Base-by-base conservation (phyloP, 2,113 vertebrate species). In the Mungos mungo region DNA sequence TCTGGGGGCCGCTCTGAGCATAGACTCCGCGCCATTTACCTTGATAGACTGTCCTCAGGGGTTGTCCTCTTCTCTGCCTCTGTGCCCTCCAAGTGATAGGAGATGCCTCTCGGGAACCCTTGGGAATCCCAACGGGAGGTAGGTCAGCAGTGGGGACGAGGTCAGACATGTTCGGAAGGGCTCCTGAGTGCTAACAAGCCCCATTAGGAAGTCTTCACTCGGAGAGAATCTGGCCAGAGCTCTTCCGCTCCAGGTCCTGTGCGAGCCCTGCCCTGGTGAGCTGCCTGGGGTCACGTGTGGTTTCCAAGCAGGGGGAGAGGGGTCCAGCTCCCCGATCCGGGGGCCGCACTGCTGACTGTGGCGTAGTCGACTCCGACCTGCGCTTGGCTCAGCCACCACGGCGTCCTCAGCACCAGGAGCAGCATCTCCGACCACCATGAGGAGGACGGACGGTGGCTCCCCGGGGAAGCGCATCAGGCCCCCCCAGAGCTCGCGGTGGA, bases 331-430 rank as follows among this genome's bases (percentile, higher is more conserved):
- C 52, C 25, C 2, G 27, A 16, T 10, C 2, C 65, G 3, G 21
- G 63, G 47, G 52, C 57, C 7, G 1, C 9, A 3, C 4, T 12
- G 50, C 9, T 21, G 2, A 0, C 38, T 1, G 4, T 1, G 15
- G 31, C 82, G 74, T 33, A 13, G 29, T 14, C 8, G 25, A 11
- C 45, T 35, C 33, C 10, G 5, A 18, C 14, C 16, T 27, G 33
- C 2, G 38, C 2, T 60, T 9, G 2, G 5, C 3, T 10, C 6
- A 8, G 63, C 12, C 4, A 19, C 27, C 4, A 0, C 9, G 68
- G 29, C 7, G 8, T 41, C 23, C 50, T 68, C 23, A 65, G 86
- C 4, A 41, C 57, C 52, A n/a, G 63, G 41, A n/a, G 31, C 60
- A 38, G 60, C 4, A 2, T 66, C 47, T 63, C 91, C 16, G 38